Percentiles rank a stretch among this genome's conserved stretches.
These are phyloP conservation scores for Anoplophora glabripennis DNA, from an alignment of 1,140 invertebrate genomes.

Conservation along the genomic window DNA sequence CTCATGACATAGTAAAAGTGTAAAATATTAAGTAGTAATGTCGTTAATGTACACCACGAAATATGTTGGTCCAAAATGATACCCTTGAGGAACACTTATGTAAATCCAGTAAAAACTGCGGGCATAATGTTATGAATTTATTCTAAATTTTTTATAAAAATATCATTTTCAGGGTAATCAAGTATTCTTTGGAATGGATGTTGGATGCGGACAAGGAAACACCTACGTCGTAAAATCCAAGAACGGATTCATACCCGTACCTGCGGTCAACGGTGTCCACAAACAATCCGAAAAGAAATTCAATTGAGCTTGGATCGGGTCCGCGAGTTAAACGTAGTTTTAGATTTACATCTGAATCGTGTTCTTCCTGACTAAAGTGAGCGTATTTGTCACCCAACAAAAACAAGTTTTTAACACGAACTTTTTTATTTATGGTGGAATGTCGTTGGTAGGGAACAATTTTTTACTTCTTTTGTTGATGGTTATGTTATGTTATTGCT, in stretches of 20 bases:
- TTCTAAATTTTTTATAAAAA: background rate
- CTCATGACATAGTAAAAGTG: too few species aligned
- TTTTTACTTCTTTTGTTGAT: too few species aligned
- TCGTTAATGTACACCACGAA: too few species aligned
- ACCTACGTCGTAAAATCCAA: constrained; percentile 28
- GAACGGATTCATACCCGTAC: constrained; percentile 11
- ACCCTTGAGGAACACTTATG: too few species aligned
- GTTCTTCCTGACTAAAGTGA: constrained; percentile 22
- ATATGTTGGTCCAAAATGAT: too few species aligned
- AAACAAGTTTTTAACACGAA: too few species aligned
- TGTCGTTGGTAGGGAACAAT: too few species aligned
- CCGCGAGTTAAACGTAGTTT: background rate
- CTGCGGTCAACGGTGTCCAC: constrained; percentile 21
- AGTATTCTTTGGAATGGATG: constrained; percentile 45
- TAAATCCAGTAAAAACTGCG: too few species aligned
- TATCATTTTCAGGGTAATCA: constrained; percentile 33
- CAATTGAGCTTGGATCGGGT: background rate
- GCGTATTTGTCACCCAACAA: background rate
- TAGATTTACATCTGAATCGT: constrained; percentile 11
- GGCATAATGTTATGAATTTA: too few species aligned
- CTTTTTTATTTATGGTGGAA: too few species aligned
- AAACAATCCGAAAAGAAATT: constrained; percentile 14
- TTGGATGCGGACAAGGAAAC: constrained; percentile 45
- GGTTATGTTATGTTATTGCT: too few species aligned
- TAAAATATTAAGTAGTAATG: too few species aligned